Percentiles rank a stretch among this genome's conserved stretches.
These are phyloP conservation scores for Tympanoctomys barrerae DNA, from an alignment of 2,797 vertebrate species.

Conservation along the genomic window DNA sequence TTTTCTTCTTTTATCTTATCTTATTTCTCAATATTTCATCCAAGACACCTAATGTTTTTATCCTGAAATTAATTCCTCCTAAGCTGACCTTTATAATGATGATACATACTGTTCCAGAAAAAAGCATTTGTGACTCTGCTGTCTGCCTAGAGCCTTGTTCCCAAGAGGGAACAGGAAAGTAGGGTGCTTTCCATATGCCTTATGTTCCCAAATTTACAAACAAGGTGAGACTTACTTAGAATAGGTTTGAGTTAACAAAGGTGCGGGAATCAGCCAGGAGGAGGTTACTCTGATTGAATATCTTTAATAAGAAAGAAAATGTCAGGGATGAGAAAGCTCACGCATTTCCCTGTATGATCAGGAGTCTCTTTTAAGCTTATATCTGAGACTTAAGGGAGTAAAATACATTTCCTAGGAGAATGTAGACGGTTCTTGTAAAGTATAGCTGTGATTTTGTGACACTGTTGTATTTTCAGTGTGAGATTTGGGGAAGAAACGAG, in stretches of 20 bases:
- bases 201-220: background rate
- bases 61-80: background rate
- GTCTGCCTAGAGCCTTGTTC: background rate
- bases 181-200: background rate
- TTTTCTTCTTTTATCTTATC: background rate
- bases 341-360: background rate
- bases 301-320: background rate
- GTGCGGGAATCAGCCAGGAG: background rate
- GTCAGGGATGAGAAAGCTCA: background rate
- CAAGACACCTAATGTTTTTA: background rate
- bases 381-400: background rate
- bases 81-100: rapidly evolving
- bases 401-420: background rate
- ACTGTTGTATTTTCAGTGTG: background rate
- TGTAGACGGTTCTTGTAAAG: background rate
- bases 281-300: background rate
- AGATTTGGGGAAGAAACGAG: background rate
- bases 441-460: background rate
- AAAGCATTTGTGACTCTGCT: background rate
- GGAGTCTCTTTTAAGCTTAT: background rate
- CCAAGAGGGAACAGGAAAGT: background rate
- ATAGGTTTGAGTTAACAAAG: background rate
- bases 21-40: background rate
- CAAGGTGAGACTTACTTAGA: background rate
- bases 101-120: background rate